A percentile compares a stretch with the other conserved stretches of the same genome.
Conservation (phyloP, 2,888 invertebrate species). For the Lottia gigantea region DNA sequence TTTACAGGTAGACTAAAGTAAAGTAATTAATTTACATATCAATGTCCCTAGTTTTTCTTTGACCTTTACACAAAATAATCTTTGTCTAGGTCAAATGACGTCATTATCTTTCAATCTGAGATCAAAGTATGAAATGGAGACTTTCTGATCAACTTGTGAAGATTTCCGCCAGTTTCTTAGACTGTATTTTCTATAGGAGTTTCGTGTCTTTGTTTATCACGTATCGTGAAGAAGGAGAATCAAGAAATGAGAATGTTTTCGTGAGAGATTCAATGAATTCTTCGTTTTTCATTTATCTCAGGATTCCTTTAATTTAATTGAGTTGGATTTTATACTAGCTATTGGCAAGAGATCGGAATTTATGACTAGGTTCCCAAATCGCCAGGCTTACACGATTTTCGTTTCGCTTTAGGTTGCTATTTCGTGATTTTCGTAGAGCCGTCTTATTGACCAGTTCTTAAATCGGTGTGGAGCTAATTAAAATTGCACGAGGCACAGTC, state of each 20-base stretch:
- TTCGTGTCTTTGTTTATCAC: too few relatives aligned
- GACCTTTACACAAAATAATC: too few relatives aligned
- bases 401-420: background rate
- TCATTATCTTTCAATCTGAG: too few relatives aligned
- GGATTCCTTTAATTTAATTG: constrained; percentile 4
- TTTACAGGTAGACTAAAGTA: too few relatives aligned
- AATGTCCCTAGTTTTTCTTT: too few relatives aligned
- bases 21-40: too few relatives aligned
- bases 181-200: too few relatives aligned
- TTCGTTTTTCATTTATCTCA: background rate
- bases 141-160: too few relatives aligned
- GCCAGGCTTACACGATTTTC: background rate
- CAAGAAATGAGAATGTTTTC: background rate
- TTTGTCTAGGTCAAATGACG: too few relatives aligned
- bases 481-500: background rate
- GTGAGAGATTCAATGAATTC: background rate
- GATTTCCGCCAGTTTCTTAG: too few relatives aligned
- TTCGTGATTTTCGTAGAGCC: background rate
- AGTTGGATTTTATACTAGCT: background rate
- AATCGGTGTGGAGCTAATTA: constrained; percentile 1
- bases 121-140: too few relatives aligned
- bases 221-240: too few relatives aligned
- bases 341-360: background rate
- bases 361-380: background rate
- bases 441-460: background rate